Evolutionary conservation across 2,888 invertebrate genomes (phyloP).

Genomic region (Stenoptilia bipunctidactyla): DNA sequence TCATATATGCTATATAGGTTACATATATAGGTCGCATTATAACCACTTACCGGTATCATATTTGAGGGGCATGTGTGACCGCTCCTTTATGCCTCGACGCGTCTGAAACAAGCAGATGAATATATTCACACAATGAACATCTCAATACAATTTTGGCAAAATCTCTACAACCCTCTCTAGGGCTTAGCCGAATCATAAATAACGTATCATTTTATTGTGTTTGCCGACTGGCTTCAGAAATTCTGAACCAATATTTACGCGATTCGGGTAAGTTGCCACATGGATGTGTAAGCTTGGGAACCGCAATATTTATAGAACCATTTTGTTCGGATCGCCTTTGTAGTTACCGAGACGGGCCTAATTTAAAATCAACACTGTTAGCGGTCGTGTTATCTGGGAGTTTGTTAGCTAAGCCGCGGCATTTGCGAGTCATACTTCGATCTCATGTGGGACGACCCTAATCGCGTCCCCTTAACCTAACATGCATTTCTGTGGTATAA

Average conservation of each 20-base stretch:
- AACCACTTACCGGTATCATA: constrained; percentile 63
- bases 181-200: background rate
- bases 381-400: background rate
- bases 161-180: background rate
- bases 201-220: too few relatives aligned
- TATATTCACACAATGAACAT: constrained; percentile 2
- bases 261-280: too few relatives aligned
- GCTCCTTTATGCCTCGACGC: constrained; percentile 23
- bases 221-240: too few relatives aligned
- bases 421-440: too few relatives aligned
- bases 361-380: constrained; percentile 14
- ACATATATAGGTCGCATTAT: background rate
- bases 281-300: too few relatives aligned
- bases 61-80: constrained; percentile 59
- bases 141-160: background rate
- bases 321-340: too few relatives aligned
- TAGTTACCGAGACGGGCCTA: too few relatives aligned
- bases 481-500: constrained; percentile 18
- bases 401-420: background rate
- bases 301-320: too few relatives aligned
- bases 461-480: constrained; percentile 23
- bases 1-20: background rate
- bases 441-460: background rate
- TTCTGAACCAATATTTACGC: too few relatives aligned
- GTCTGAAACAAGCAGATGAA: constrained; percentile 36